Evolutionary conservation across 2,888 invertebrate species (phyloP), one percentile per base, ranked within the genome.

Genomic region (Boloria euphrosyne): DNA sequence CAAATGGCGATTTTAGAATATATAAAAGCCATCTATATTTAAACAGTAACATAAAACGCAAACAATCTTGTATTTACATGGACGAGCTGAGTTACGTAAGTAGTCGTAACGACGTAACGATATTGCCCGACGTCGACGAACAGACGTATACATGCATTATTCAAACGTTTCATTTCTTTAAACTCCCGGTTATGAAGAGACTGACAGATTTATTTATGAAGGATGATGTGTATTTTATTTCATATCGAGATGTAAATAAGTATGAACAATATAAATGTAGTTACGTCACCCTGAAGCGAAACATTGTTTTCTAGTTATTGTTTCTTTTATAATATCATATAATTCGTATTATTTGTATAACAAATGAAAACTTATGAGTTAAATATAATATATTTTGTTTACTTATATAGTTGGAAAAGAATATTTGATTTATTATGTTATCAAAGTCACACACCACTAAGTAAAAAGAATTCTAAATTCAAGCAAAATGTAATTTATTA

Each of bases 111-210:
- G 74, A 74, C 73, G 74, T 76, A 75, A 72, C 75, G 79, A 81
- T 74, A 79, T 79, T 78, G 78, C 72, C 68, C 70, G 68, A 73
- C 75, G 75, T 76, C 75, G 52, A 38, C n/a, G 65, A 53, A 61
- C 71, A 68, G 70, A 66, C 66, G 62, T 66, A 74, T 65, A 68
- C 74, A 80, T 83, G 79, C 80, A 85, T 84, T 81, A 85, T 84
- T 84, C 83, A 85, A 80, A 78, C 76, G 71, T 78, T 80, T 83
- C 80, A 79, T 80, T 78, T 78, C 79, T 78, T 81, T 74, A 80
- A 82, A 80, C 77, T 78, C 76, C 71, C 73, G 73, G 79, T 78
- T 80, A 81, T 76, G 78, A 78, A 75, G 74, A 76, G 73, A 78
- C 73, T 61, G 70, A 78, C 76, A 73, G 74, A 73, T 75, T 75